A percentile compares a stretch with the other conserved stretches of the same genome.
phyloP scores from a whole-genome alignment of 2,888 invertebrate genomes.

The Plusia festucae region DNA sequence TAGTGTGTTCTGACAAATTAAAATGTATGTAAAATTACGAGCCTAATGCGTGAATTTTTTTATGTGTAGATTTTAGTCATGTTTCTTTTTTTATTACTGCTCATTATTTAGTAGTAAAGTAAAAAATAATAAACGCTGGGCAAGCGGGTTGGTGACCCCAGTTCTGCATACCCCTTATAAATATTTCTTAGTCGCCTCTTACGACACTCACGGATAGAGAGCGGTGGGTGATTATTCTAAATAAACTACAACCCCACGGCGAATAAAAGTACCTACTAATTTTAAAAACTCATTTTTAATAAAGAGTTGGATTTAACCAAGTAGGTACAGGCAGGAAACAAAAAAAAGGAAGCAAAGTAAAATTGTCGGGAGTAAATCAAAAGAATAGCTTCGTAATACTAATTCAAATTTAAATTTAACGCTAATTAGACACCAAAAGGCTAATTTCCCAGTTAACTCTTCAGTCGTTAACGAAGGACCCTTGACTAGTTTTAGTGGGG shows the following conservation, averaged over 20 bases:
- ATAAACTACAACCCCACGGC: no score
- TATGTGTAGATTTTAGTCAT: neutral
- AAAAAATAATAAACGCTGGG: neutral
- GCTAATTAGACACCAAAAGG: conserved; percentile 20
- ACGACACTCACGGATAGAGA: no score
- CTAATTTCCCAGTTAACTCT: conserved; percentile 39
- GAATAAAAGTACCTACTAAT: no score
- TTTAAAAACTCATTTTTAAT: no score
- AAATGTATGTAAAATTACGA: conserved; percentile 15
- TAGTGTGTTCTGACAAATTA: conserved; percentile 41
- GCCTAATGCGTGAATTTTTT: neutral
- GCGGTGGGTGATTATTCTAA: no score
- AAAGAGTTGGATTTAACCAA: no score
- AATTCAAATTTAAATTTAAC: conserved; percentile 13
- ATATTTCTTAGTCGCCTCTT: no score
- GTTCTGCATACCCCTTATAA: no score
- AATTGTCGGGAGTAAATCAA: no score
- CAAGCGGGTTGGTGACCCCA: no score
- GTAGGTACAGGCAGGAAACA: no score
- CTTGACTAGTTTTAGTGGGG: conserved; percentile 35
- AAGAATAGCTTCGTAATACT: neutral
- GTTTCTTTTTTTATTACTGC: neutral
- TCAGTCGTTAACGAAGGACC: conserved; percentile 35
- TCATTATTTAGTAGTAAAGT: neutral
- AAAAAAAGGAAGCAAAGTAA: no score